These are phyloP conservation scores for Micrasema minimum DNA, from an alignment of 1,140 invertebrate species.

Conservation along the genomic window DNA sequence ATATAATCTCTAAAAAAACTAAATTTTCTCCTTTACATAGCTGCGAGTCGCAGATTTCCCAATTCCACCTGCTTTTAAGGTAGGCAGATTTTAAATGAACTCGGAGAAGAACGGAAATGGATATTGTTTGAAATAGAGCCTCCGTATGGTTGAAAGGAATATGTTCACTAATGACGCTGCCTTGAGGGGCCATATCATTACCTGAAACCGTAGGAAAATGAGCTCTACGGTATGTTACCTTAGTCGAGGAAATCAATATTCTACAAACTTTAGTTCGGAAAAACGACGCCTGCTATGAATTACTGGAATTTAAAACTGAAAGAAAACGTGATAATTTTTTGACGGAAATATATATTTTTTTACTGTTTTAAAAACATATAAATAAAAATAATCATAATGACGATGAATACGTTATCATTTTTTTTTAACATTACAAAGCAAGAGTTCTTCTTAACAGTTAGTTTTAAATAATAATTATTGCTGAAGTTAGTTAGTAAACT, in stretches of 20 bases:
- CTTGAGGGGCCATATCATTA: conserved; percentile 34
- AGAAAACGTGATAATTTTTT: no score
- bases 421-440: no score
- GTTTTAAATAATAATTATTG: no score
- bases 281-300: no score
- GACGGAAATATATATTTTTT: no score
- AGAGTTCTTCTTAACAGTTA: no score
- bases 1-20: no score
- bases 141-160: conserved; percentile 25
- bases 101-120: conserved; percentile 50
- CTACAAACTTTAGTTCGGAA: background rate
- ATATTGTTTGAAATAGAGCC: conserved; percentile 50
- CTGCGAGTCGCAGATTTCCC: conserved; percentile 42
- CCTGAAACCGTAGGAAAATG: conserved; percentile 21
- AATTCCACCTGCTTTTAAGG: conserved; percentile 46
- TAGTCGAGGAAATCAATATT: conserved; percentile 15
- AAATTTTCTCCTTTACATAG: background rate
- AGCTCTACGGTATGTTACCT: conserved; percentile 25
- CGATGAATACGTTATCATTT: no score
- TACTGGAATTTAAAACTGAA: conserved; percentile 8
- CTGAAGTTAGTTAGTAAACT: no score
- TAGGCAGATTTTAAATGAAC: conserved; percentile 53
- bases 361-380: no score
- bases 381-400: no score
- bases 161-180: conserved; percentile 29